Evolutionary conservation across 2,797 vertebrate genomes (phyloP), one percentile per base, ranked within the genome.

Genomic region (Naso thynnoides): DNA sequence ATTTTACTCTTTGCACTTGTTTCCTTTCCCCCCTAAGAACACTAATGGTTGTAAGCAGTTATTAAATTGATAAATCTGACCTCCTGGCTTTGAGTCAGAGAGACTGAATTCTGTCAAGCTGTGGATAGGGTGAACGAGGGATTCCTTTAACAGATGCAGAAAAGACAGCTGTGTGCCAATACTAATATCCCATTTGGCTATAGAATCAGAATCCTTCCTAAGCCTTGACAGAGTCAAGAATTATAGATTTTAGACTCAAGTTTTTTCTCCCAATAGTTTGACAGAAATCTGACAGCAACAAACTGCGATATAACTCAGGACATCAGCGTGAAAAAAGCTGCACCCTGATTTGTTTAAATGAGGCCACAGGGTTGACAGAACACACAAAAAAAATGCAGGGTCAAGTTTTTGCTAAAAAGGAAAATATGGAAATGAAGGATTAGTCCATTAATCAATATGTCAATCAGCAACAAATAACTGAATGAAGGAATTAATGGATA

Each of bases 161-260:
- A 75, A 74, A 55, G n/a, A 31, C 24, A 39, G 50, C 41, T 55
- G 49, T 47, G 49, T 39, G 24, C 36, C 13, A 13, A 38, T 38
- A 38, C 13, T 38, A 38, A 38, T 38, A 38, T 41, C 13, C 13
- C 29, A 55, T 8, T 11, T 21, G 48, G 19, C 31, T 9, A 19
- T 23, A 29, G 38, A 0, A 7, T 18, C 4, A 48, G 3, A 24
- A 49, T 15, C 1, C 23, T 8, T 16, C 23, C 8, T 10, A 50
- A 27, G 8, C 18, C 16, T 31, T 29, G 3, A 29, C 8, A 21
- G 26, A 13, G 18, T n/a, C 2, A 47, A 47, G n/a, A 36, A 8
- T 21, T n/a, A 15, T n/a, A n/a, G n/a, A n/a, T n/a, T n/a, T n/a
- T n/a, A n/a, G n/a, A n/a, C n/a, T n/a, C n/a, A 1, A 26, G 3